Percentiles rank a stretch among this genome's conserved stretches.
phyloP scores from a whole-genome alignment of 37 sponge, comb jelly and placozoan genomes.

The Petrosia ficiformis region DNA sequence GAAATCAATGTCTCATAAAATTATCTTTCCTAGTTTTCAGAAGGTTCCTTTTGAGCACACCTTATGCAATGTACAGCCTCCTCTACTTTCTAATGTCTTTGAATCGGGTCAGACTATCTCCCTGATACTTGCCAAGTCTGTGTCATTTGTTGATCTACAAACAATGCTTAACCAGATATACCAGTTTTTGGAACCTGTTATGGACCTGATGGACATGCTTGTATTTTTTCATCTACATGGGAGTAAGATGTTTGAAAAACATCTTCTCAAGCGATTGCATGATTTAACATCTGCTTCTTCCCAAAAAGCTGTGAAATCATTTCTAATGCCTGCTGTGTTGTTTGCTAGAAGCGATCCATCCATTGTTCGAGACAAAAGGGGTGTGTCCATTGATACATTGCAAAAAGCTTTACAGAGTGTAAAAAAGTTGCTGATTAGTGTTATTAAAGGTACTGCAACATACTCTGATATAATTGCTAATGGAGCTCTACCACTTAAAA shows the following conservation, averaged over 20 bases:
- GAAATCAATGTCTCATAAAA: conserved; percentile 10
- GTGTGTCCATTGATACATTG: not conserved
- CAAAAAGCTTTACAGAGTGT: conserved; percentile 8
- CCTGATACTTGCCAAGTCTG: conserved; percentile 18
- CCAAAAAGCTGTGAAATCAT: not conserved
- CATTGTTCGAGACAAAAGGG: not conserved
- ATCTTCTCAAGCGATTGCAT: conserved; percentile 9
- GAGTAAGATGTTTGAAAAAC: conserved; percentile 46
- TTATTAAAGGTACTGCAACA: no score
- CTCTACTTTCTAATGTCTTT: conserved; percentile 10
- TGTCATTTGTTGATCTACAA: not conserved
- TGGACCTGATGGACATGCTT: conserved; percentile 34
- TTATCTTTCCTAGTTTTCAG: conserved; percentile 33
- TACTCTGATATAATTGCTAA: no score
- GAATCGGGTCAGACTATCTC: conserved; percentile 17
- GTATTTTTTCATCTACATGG: conserved; percentile 44
- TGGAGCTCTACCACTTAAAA: conserved; percentile 13
- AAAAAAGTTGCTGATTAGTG: conserved; percentile 24
- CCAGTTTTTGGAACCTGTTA: conserved; percentile 25
- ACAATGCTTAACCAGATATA: no score
- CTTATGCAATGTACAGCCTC: not conserved
- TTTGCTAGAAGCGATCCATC: no score
- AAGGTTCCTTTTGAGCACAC: not conserved
- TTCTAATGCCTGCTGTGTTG: not conserved
- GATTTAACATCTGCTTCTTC: not conserved